Percentiles rank a stretch among this genome's conserved stretches.
Conservation (phyloP, 2,113 vertebrate genomes). For the Anseranas semipalmata region DNA sequence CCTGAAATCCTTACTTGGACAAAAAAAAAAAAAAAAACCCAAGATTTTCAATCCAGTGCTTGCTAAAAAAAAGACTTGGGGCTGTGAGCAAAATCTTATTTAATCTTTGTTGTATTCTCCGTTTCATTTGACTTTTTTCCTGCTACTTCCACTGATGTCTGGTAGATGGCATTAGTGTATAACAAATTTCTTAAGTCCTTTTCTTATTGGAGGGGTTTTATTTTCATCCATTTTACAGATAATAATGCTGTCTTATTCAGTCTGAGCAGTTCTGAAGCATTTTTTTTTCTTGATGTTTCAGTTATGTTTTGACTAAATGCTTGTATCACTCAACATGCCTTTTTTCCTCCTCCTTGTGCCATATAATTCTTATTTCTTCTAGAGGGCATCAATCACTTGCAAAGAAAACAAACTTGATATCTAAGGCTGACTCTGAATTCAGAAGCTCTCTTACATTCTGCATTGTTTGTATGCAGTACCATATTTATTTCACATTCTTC, state of each 20-base stretch:
- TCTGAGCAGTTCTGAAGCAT: conserved; percentile 16
- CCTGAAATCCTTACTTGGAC: not conserved
- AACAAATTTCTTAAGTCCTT: conserved; percentile 42
- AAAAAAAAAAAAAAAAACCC: not conserved
- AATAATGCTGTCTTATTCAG: conserved; percentile 12
- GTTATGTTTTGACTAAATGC: conserved; percentile 49
- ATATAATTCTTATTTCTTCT: conserved; percentile 56
- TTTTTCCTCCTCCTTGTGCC: conserved; percentile 41
- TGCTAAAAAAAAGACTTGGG: not conserved
- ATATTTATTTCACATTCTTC: conserved; percentile 28
- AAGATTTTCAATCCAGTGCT: not conserved
- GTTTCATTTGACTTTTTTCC: not conserved
- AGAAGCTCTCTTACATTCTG: not conserved
- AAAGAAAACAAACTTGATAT: conserved; percentile 11
- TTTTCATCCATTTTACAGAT: conserved; percentile 36
- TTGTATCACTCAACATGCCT: not conserved
- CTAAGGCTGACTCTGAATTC: not conserved
- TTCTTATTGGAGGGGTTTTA: conserved; percentile 63
- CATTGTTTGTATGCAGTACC: not conserved
- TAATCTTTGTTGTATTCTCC: not conserved
- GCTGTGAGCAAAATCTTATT: not conserved
- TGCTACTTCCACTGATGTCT: conserved; percentile 49
- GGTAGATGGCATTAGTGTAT: conserved; percentile 68
- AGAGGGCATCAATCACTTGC: conserved; percentile 47
- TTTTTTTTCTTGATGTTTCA: not conserved